Conservation (phyloP, 2,797 vertebrate species). For the Epinephelus malabaricus region DNA sequence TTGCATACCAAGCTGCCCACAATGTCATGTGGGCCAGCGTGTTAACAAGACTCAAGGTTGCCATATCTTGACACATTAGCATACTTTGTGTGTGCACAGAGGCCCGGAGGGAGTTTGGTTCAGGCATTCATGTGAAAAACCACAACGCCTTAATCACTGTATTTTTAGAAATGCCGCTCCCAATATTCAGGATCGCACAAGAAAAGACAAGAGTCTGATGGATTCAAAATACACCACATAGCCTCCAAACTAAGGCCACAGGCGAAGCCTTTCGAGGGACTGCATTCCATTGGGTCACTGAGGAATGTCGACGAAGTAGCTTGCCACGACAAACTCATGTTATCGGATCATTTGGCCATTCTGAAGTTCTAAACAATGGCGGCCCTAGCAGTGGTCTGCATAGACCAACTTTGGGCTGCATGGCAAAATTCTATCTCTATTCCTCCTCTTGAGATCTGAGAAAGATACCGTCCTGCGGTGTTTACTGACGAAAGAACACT, state of each 20-base stretch:
- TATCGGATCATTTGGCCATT: conserved; percentile 71
- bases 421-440: conserved; percentile 79
- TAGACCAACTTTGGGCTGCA: conserved; percentile 64
- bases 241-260: conserved; percentile 77
- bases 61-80: conserved; percentile 73
- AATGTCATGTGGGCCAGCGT: conserved; percentile 68
- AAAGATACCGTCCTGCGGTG: conserved; percentile 74
- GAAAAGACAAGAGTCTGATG: conserved; percentile 64
- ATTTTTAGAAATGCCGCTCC: conserved; percentile 74
- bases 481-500: conserved; percentile 81
- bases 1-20: conserved; percentile 69
- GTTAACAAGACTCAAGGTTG: conserved; percentile 73
- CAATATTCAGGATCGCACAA: conserved; percentile 65
- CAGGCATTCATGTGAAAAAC: conserved; percentile 64
- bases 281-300: conserved; percentile 74
- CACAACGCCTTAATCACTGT: conserved; percentile 65
- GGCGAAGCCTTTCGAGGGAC: conserved; percentile 77
- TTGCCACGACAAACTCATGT: conserved; percentile 71
- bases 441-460: conserved; percentile 79
- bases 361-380: conserved; percentile 77
- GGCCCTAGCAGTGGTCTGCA: conserved; percentile 56
- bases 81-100: conserved; percentile 55
- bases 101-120: conserved; percentile 52
- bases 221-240: conserved; percentile 72
- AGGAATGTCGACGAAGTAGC: conserved; percentile 75